Conservation (phyloP, 2,888 invertebrate genomes). For the Acleris laterana region DNA sequence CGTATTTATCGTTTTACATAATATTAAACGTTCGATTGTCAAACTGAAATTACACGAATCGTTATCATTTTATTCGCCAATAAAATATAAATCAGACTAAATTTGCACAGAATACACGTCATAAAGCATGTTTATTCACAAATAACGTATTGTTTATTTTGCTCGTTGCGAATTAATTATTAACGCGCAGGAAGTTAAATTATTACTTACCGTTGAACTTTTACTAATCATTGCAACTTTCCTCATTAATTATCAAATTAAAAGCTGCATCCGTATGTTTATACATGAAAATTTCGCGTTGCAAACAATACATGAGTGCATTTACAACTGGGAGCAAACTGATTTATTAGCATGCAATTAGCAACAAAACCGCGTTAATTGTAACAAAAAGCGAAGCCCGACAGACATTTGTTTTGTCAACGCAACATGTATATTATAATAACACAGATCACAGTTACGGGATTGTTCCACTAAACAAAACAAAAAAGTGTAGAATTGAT, state of each 20-base stretch:
- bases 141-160: constrained; percentile 17
- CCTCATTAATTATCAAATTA: constrained; percentile 22
- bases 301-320: constrained; percentile 14
- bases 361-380: background rate
- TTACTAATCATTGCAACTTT: constrained; percentile 17
- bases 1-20: background rate
- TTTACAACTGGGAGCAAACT: constrained; percentile 8
- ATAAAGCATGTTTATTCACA: constrained; percentile 19
- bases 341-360: constrained; percentile 16
- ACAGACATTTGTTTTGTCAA: background rate
- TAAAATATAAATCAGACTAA: constrained; percentile 14
- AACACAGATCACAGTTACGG: too few relatives aligned
- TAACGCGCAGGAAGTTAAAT: constrained; percentile 7
- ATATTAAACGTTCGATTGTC: background rate
- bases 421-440: too few relatives aligned
- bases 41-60: constrained; percentile 6
- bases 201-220: constrained; percentile 19
- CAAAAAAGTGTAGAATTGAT: too few relatives aligned
- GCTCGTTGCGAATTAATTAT: constrained; percentile 14
- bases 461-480: too few relatives aligned
- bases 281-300: constrained; percentile 7
- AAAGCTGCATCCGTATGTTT: constrained; percentile 1
- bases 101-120: constrained; percentile 14
- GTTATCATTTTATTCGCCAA: constrained; percentile 9
- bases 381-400: background rate